Evolutionary conservation across 2,888 invertebrate species (phyloP).

Genomic region (Cephus nigrinus): DNA sequence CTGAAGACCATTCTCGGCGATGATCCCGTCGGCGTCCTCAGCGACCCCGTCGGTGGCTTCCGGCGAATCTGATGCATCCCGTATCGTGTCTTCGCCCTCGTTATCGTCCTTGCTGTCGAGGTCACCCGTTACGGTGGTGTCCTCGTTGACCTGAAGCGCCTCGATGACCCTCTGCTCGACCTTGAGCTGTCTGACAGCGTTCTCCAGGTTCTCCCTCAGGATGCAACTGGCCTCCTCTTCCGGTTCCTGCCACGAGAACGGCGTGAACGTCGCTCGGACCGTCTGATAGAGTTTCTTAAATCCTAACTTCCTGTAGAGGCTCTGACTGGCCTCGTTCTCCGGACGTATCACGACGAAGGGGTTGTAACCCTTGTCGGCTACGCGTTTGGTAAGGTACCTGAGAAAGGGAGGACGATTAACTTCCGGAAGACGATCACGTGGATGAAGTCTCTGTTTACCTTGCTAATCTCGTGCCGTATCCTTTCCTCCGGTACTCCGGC

Average conservation of each 20-base stretch:
- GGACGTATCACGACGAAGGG: conserved; percentile 90
- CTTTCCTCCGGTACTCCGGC: conserved; percentile 80
- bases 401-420: neutral
- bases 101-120: conserved; percentile 33
- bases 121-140: conserved; percentile 27
- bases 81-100: conserved; percentile 43
- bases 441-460: conserved; percentile 40
- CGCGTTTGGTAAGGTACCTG: conserved; percentile 68
- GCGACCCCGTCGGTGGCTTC: neutral
- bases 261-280: conserved; percentile 82
- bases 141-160: conserved; percentile 40
- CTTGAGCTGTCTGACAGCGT: conserved; percentile 48
- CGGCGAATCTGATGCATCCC: conserved; percentile 30
- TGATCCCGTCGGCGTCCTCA: conserved; percentile 11
- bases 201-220: conserved; percentile 50
- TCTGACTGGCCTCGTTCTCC: conserved; percentile 87
- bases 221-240: conserved; percentile 40
- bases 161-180: conserved; percentile 50
- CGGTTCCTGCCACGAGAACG: conserved; percentile 62
- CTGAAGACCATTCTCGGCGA: conserved; percentile 23
- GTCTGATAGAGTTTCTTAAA: conserved; percentile 84
- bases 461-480: conserved; percentile 66
- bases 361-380: conserved; percentile 80
- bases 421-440: no score
- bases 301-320: conserved; percentile 84